Evolutionary conservation across 2,888 invertebrate species (phyloP).

Genomic region (Hydropsyche betteni): DNA sequence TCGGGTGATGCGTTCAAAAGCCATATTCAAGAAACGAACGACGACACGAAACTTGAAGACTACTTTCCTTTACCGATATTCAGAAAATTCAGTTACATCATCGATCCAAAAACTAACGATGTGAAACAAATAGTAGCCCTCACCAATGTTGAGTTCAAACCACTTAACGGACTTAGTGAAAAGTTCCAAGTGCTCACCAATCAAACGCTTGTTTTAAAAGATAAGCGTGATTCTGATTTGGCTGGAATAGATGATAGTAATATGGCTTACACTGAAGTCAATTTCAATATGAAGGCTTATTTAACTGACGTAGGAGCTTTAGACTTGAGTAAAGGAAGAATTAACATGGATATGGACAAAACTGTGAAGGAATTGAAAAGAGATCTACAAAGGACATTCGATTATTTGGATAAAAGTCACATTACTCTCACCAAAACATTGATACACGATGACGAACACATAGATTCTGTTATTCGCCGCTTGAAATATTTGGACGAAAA

Average conservation of each 20-base stretch:
- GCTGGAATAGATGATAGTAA: background rate
- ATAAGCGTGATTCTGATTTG: background rate
- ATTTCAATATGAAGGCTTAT: background rate
- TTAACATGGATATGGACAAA: background rate
- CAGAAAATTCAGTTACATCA: background rate
- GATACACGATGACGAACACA: background rate
- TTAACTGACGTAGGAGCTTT: background rate
- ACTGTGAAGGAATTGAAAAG: background rate
- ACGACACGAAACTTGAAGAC: background rate
- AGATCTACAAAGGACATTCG: background rate
- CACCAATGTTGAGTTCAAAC: background rate
- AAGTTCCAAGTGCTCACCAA: background rate
- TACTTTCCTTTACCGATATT: background rate
- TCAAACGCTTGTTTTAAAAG: background rate
- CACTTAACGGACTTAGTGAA: background rate
- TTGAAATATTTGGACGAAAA: background rate
- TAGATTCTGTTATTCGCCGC: slow-evolving; percentile 2
- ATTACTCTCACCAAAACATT: background rate
- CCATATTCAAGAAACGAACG: background rate
- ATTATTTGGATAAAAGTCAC: background rate
- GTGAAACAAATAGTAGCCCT: no score
- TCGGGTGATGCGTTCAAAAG: background rate
- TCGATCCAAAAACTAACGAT: background rate
- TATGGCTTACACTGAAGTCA: background rate
- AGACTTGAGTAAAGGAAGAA: background rate